These are phyloP conservation scores for Rhimphoctona megacephalus DNA, from an alignment of 2,888 invertebrate genomes.

Conservation along the genomic window DNA sequence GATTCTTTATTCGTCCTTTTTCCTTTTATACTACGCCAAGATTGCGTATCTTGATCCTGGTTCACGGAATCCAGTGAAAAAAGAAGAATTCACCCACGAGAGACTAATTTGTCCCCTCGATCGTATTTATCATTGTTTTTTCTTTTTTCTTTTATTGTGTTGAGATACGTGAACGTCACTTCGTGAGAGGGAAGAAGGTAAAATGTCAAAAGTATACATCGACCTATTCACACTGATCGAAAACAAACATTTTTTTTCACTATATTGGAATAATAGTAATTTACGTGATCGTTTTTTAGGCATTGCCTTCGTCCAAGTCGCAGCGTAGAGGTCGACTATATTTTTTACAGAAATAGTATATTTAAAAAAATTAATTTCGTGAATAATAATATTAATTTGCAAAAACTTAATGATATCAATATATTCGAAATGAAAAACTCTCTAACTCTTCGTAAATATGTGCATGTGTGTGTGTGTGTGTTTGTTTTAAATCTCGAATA, in stretches of 20 bases:
- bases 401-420: too few species aligned
- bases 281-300: neutral
- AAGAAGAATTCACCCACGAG: neutral
- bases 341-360: too few species aligned
- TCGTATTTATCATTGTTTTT: neutral
- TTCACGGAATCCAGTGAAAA: neutral
- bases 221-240: neutral
- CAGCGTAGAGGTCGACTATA: too few species aligned
- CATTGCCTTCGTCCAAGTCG: neutral
- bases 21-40: conserved; percentile 3
- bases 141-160: neutral
- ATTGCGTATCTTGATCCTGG: conserved; percentile 9
- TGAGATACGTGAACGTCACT: neutral
- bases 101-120: neutral
- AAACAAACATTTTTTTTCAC: neutral
- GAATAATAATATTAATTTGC: too few species aligned
- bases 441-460: neutral
- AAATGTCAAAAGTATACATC: neutral
- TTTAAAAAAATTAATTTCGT: too few species aligned
- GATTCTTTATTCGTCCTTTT: conserved; percentile 4
- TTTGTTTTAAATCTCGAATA: neutral
- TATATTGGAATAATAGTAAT: neutral
- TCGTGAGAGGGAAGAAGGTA: neutral
- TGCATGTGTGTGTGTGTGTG: too few species aligned
- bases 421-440: too few species aligned